phyloP scores from a whole-genome alignment of 2,797 vertebrate species.

The Gobio occitaniae region DNA sequence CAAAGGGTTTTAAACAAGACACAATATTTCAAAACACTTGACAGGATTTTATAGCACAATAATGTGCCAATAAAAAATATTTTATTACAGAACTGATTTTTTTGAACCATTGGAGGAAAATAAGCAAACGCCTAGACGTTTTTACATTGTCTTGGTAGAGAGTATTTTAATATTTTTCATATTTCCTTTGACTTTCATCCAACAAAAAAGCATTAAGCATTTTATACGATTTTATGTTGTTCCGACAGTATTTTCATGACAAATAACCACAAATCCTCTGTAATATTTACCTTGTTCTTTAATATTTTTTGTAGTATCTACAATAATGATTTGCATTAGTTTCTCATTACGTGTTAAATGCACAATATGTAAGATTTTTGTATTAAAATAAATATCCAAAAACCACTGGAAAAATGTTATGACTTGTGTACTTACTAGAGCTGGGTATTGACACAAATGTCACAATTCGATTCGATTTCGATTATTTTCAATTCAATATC shows the following conservation, averaged over 20 bases:
- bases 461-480: no score
- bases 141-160: background rate
- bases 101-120: background rate
- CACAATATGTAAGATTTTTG: no score
- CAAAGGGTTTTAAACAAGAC: background rate
- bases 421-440: no score
- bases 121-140: background rate
- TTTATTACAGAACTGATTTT: background rate
- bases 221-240: background rate
- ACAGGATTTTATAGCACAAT: background rate
- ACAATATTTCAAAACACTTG: background rate
- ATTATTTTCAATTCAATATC: no score
- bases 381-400: no score
- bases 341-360: background rate
- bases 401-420: no score
- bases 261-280: background rate
- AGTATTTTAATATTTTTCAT: background rate
- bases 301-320: background rate
- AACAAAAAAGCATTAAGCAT: background rate
- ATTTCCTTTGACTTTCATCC: background rate
- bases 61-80: background rate
- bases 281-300: background rate
- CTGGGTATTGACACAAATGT: no score
- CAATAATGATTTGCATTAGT: background rate
- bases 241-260: background rate